These are phyloP conservation scores for Apis florea DNA, from an alignment of 1,140 invertebrate genomes.

Conservation along the genomic window DNA sequence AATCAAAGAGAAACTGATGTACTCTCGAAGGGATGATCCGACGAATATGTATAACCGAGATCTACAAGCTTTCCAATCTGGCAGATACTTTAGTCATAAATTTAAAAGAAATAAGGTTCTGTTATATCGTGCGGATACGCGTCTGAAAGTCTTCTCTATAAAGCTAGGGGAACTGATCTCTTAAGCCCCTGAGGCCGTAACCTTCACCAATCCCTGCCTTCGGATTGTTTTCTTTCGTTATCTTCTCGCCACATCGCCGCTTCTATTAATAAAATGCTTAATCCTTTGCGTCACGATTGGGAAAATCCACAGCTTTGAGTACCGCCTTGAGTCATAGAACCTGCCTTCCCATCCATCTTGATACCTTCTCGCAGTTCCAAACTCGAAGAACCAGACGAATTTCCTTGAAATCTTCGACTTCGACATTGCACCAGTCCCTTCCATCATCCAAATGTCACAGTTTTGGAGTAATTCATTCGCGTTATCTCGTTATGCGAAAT, in stretches of 20 bases:
- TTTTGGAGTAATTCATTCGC: too few species aligned
- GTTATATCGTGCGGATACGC: slow-evolving; percentile 57
- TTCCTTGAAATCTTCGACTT: not conserved
- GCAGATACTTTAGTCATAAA: slow-evolving; percentile 58
- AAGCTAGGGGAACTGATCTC: slow-evolving; percentile 31
- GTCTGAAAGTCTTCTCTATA: slow-evolving; percentile 35
- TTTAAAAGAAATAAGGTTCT: slow-evolving; percentile 55
- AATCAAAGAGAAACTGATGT: too few species aligned
- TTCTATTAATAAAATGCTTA: not conserved
- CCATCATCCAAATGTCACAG: too few species aligned
- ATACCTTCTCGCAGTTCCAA: not conserved
- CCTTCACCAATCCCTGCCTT: slow-evolving; percentile 26
- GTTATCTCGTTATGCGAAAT: too few species aligned
- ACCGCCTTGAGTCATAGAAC: too few species aligned
- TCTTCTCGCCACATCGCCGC: slow-evolving; percentile 5
- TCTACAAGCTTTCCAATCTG: slow-evolving; percentile 57
- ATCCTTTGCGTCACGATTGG: not conserved
- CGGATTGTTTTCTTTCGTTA: slow-evolving; percentile 17
- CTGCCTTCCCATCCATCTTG: not conserved
- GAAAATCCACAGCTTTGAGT: not conserved
- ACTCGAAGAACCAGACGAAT: not conserved
- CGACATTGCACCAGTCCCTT: too few species aligned
- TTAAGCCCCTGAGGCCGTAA: slow-evolving; percentile 44
- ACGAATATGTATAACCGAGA: slow-evolving; percentile 9
- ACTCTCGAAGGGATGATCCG: too few species aligned